Conservation (phyloP, 2,113 vertebrate genomes). For the Cynocephalus volans region DNA sequence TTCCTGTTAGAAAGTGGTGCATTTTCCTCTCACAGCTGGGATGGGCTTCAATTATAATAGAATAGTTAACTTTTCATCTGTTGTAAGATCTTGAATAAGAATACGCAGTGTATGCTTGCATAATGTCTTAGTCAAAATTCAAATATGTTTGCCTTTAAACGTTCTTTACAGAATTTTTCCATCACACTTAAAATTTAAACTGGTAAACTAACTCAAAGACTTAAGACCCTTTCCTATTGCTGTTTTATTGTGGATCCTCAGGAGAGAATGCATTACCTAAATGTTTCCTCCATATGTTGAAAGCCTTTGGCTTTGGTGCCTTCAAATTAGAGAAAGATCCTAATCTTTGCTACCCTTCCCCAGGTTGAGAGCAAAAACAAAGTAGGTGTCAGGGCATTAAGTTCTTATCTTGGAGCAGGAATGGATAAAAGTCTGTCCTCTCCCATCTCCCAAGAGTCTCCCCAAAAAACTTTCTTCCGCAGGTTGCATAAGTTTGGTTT, state of each 20-base stretch:
- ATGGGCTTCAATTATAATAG: conserved; percentile 51
- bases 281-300: not conserved
- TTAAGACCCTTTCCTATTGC: not conserved
- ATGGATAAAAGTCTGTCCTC: not conserved
- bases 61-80: conserved; percentile 64
- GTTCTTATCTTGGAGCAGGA: not conserved
- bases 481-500: not conserved
- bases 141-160: not conserved
- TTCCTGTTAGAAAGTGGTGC: conserved; percentile 54
- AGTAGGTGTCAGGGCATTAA: not conserved
- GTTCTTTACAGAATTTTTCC: not conserved
- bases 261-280: not conserved
- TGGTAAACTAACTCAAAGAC: not conserved
- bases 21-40: conserved; percentile 72
- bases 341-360: not conserved
- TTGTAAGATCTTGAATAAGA: conserved; percentile 42
- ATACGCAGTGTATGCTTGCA: not conserved
- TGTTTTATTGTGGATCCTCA: not conserved
- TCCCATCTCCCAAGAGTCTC: not conserved
- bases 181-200: not conserved
- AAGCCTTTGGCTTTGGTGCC: not conserved
- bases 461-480: not conserved
- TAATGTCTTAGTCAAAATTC: not conserved
- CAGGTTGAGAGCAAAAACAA: not conserved
- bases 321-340: not conserved